phyloP scores from a whole-genome alignment of 2,888 invertebrate species.

The Hartigia nigra region DNA sequence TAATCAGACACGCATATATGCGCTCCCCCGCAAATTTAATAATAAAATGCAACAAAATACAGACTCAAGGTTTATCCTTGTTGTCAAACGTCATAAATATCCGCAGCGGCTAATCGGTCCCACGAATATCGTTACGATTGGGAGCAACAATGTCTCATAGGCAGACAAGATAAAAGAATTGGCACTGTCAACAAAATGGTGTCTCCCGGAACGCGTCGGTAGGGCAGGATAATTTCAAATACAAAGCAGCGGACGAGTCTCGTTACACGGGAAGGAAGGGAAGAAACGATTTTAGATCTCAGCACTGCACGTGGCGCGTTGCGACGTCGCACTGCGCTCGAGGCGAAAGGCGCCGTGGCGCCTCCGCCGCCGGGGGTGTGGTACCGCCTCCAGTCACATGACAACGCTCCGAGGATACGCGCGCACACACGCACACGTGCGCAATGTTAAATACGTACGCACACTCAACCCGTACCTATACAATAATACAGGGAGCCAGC shows the following conservation, averaged over 20 bases:
- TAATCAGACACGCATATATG: neutral
- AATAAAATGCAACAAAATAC: neutral
- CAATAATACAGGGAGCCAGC: neutral
- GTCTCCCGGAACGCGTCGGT: neutral
- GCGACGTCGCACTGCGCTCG: slow-evolving; percentile 66
- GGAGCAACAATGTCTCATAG: neutral
- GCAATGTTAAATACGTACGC: neutral
- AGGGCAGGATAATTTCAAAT: neutral
- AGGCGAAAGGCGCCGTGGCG: slow-evolving; percentile 60
- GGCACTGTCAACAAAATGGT: neutral
- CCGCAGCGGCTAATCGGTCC: neutral
- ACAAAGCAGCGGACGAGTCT: slow-evolving; percentile 11
- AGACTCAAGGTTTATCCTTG: neutral
- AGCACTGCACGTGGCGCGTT: slow-evolving; percentile 66
- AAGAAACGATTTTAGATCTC: slow-evolving; percentile 45
- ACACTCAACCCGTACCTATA: neutral
- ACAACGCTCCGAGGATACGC: slow-evolving; percentile 34
- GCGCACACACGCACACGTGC: slow-evolving; percentile 4
- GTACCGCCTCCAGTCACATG: slow-evolving; percentile 63
- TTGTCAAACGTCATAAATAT: neutral
- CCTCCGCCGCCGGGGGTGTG: slow-evolving; percentile 53
- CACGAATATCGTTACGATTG: neutral
- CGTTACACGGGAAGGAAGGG: slow-evolving; percentile 39
- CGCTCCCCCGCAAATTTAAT: neutral
- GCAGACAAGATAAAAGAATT: neutral